Evolutionary conservation across 2,113 vertebrate species (phyloP).

Genomic region (Cryptomyrus ogoouensis): DNA sequence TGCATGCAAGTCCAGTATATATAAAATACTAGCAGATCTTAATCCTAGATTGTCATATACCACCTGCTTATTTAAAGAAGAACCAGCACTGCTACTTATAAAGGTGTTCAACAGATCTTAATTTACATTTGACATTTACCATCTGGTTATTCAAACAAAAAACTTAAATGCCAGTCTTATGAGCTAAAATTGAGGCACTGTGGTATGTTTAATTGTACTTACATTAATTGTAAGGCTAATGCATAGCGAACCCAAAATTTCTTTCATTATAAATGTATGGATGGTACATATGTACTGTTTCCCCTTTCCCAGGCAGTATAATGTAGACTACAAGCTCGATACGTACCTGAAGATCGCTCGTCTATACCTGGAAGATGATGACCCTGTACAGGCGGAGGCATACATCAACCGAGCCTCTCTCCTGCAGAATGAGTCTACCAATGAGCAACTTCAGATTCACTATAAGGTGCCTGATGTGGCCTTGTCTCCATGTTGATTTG

Average conservation of each 20-base stretch:
- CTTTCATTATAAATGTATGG: neutral
- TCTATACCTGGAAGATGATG: conserved; percentile 92
- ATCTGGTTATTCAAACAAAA: neutral
- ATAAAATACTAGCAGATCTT: neutral
- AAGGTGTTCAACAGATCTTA: neutral
- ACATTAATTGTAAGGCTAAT: neutral
- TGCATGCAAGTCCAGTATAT: neutral
- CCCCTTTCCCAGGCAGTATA: conserved; percentile 75
- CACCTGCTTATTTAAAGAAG: neutral
- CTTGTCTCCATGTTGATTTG: neutral
- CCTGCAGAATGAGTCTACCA: conserved; percentile 96
- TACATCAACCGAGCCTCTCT: conserved; percentile 96
- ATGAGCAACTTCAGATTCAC: conserved; percentile 95
- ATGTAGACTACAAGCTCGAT: conserved; percentile 95
- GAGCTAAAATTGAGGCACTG: neutral
- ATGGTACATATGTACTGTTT: neutral
- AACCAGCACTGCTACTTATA: neutral
- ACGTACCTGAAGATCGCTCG: conserved; percentile 97
- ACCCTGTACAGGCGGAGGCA: conserved; percentile 94
- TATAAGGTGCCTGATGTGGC: conserved; percentile 74
- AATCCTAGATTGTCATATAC: neutral
- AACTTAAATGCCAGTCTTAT: neutral
- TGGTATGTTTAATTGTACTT: neutral
- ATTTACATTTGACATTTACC: neutral
- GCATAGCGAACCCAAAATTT: neutral